Percentiles rank a stretch among this genome's conserved stretches.
Evolutionary conservation across 1,140 invertebrate species (phyloP).

Genomic region (Delia radicum): DNA sequence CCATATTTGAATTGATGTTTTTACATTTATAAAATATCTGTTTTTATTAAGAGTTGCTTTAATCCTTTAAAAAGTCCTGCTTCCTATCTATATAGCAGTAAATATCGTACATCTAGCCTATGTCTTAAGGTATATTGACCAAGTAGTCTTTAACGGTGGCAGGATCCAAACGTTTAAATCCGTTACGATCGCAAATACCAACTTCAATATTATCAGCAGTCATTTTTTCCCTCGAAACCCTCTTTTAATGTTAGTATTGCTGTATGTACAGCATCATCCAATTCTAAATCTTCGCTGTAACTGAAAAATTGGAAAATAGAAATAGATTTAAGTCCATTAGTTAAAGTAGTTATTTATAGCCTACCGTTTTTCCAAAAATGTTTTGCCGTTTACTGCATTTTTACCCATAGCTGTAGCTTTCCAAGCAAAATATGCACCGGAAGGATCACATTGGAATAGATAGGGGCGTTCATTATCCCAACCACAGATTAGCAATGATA

Average conservation of each 20-base stretch:
- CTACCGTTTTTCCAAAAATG: conserved; percentile 97
- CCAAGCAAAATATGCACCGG: conserved; percentile 99
- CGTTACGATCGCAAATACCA: conserved; percentile 90
- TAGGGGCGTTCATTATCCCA: conserved; percentile 90
- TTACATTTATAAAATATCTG: background rate
- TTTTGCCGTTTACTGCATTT: conserved; percentile 97
- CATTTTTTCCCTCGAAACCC: conserved; percentile 99
- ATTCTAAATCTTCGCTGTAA: conserved; percentile 93
- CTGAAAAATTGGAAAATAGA: conserved; percentile 58
- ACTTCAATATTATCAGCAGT: conserved; percentile 99
- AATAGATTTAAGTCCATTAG: background rate
- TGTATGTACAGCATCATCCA: conserved; percentile 99
- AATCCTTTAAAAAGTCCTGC: background rate
- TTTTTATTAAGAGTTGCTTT: background rate
- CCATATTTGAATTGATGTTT: background rate
- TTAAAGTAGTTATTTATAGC: conserved; percentile 24
- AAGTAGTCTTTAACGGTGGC: conserved; percentile 97
- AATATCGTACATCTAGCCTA: background rate
- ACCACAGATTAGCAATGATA: conserved; percentile 94
- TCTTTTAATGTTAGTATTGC: conserved; percentile 98
- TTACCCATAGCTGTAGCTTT: conserved; percentile 99
- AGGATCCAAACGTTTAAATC: conserved; percentile 88
- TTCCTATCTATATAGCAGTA: background rate
- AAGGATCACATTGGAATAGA: conserved; percentile 98
- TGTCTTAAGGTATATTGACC: conserved; percentile 81